Conservation (phyloP, 1,140 invertebrate species). For the Samia ricini region DNA sequence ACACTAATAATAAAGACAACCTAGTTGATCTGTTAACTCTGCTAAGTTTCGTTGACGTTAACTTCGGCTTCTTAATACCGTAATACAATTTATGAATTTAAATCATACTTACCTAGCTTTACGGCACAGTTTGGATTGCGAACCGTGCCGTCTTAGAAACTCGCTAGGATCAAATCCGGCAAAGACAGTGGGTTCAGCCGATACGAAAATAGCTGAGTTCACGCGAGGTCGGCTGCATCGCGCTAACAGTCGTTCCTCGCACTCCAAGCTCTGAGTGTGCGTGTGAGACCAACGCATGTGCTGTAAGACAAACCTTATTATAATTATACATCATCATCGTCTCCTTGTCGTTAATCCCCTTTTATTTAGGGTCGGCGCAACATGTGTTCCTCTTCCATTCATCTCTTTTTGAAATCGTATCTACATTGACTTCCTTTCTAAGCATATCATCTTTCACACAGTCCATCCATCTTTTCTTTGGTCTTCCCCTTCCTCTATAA, state of each 20-base stretch:
- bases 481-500: too few relatives aligned
- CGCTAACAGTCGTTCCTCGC: conserved; percentile 74
- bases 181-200: conserved; percentile 85
- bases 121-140: conserved; percentile 86
- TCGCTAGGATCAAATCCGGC: conserved; percentile 86
- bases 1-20: too few relatives aligned
- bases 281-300: conserved; percentile 84
- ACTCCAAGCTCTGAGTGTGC: conserved; percentile 79
- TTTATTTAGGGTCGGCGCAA: too few relatives aligned
- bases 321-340: not conserved
- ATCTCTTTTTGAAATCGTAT: too few relatives aligned
- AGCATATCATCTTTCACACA: too few relatives aligned
- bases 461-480: too few relatives aligned
- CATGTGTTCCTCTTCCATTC: too few relatives aligned
- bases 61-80: not conserved
- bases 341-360: not conserved
- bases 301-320: conserved; percentile 72
- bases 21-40: not conserved
- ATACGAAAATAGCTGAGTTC: conserved; percentile 87
- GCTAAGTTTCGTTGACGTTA: not conserved
- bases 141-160: conserved; percentile 86
- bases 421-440: too few relatives aligned
- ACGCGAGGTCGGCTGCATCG: conserved; percentile 83
- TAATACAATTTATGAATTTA: not conserved
- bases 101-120: conserved; percentile 81